A percentile compares a stretch with the other conserved stretches of the same genome.
phyloP scores from a whole-genome alignment of 2,888 invertebrate species.

The Deilephila elpenor region DNA sequence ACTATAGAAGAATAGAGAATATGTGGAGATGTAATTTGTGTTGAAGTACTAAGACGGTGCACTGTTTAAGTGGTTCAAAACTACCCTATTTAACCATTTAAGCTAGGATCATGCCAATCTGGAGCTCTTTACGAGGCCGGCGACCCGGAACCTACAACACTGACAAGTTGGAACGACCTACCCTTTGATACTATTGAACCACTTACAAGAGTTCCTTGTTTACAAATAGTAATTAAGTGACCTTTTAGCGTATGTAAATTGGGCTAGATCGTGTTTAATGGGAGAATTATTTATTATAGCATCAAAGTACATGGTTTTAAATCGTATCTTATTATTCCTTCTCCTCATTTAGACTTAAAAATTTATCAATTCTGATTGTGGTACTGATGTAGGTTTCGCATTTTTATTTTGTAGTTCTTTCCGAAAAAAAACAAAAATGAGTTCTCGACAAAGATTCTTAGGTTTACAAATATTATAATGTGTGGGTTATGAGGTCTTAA shows the following conservation, averaged over 20 bases:
- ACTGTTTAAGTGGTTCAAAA: neutral
- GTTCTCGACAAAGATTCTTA: too few species aligned
- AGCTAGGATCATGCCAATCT: conserved; percentile 1
- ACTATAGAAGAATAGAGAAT: neutral
- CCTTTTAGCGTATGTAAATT: neutral
- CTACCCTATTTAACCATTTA: conserved; percentile 4
- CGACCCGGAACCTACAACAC: conserved; percentile 48
- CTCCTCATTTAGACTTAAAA: too few species aligned
- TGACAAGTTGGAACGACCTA: conserved; percentile 38
- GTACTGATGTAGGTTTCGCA: too few species aligned
- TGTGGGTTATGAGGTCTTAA: too few species aligned
- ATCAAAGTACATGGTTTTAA: neutral
- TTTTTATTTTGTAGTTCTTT: too few species aligned
- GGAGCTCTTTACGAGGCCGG: conserved; percentile 43
- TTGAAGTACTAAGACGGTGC: too few species aligned
- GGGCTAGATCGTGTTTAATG: neutral
- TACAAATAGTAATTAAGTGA: neutral
- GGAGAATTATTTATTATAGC: neutral
- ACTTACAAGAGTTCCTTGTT: conserved; percentile 59
- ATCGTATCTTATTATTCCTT: neutral
- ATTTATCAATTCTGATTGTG: too few species aligned
- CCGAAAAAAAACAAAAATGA: too few species aligned
- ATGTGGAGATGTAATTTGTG: neutral
- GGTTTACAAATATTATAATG: too few species aligned
- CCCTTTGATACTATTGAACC: conserved; percentile 42